phyloP scores from a whole-genome alignment of 2,888 invertebrate species.

The Hoplodrina blanda region DNA sequence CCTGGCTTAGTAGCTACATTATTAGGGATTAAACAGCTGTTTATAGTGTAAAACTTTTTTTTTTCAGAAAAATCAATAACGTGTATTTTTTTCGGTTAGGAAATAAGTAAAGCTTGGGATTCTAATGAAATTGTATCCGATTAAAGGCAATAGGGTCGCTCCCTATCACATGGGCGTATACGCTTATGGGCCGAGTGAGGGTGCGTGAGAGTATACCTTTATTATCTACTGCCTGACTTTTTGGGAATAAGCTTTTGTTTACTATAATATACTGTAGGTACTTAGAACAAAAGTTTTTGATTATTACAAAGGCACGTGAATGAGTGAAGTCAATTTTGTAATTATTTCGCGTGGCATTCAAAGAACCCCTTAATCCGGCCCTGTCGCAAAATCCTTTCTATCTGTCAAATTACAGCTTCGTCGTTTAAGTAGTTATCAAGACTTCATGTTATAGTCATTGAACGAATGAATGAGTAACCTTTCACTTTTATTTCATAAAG shows the following conservation, averaged over 20 bases:
- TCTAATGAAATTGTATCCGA: constrained; percentile 44
- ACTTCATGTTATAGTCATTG: no score
- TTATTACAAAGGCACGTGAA: not conserved
- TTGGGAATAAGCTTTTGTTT: constrained; percentile 23
- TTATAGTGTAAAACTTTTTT: no score
- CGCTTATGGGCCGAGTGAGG: constrained; percentile 29
- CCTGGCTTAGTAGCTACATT: no score
- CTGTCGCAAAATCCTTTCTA: no score
- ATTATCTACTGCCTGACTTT: constrained; percentile 31
- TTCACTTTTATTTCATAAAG: not conserved
- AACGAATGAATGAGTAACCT: no score
- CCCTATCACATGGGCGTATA: constrained; percentile 42
- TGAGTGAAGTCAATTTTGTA: not conserved
- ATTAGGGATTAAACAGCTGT: no score
- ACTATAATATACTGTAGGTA: constrained; percentile 3
- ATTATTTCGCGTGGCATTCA: no score
- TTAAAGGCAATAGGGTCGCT: constrained; percentile 41
- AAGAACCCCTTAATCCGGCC: no score
- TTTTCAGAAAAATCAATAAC: not conserved
- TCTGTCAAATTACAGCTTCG: no score
- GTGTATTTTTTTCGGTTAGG: not conserved
- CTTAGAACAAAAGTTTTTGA: not conserved
- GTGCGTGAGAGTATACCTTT: constrained; percentile 22
- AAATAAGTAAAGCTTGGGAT: constrained; percentile 12
- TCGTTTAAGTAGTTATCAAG: no score